These are phyloP conservation scores for Hyppa rectilinea DNA, from an alignment of 2,888 invertebrate genomes.

Conservation along the genomic window DNA sequence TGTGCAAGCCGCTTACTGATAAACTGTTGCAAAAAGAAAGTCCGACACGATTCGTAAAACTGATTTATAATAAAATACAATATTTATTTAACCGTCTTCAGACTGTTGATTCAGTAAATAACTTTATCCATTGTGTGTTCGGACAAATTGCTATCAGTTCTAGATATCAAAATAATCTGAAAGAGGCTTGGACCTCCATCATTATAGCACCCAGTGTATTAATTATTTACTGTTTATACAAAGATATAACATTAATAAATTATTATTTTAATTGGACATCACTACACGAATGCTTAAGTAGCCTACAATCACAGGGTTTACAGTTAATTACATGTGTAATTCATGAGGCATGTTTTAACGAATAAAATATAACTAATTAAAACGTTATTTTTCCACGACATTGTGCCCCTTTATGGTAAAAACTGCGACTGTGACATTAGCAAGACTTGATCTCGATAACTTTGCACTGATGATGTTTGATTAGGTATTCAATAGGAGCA, in stretches of 20 bases:
- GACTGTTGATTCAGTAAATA: slow-evolving; percentile 24
- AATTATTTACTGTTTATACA: slow-evolving; percentile 44
- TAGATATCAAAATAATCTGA: slow-evolving; percentile 26
- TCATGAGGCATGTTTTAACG: slow-evolving; percentile 70
- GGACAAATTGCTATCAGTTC: slow-evolving; percentile 30
- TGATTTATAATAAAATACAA: slow-evolving; percentile 49
- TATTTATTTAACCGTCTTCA: slow-evolving; percentile 38
- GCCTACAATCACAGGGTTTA: slow-evolving; percentile 56
- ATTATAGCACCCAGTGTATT: slow-evolving; percentile 33
- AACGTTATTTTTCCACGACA: slow-evolving; percentile 62
- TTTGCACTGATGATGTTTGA: slow-evolving; percentile 65
- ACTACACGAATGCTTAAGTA: slow-evolving; percentile 50
- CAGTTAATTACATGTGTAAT: slow-evolving; percentile 79
- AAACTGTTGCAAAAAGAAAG: slow-evolving; percentile 72
- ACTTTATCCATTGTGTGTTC: slow-evolving; percentile 25
- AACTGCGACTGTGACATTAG: slow-evolving; percentile 60
- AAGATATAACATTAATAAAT: slow-evolving; percentile 53
- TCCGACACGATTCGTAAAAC: slow-evolving; percentile 58
- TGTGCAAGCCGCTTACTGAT: slow-evolving; percentile 78
- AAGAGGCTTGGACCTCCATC: slow-evolving; percentile 9
- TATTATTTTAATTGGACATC: slow-evolving; percentile 59
- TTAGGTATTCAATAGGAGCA: slow-evolving; percentile 68
- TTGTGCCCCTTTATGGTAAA: slow-evolving; percentile 63
- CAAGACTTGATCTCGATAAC: slow-evolving; percentile 53
- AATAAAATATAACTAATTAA: slow-evolving; percentile 63